phyloP scores from a whole-genome alignment of 1,140 invertebrate genomes.

The Dreissena rostriformis region DNA sequence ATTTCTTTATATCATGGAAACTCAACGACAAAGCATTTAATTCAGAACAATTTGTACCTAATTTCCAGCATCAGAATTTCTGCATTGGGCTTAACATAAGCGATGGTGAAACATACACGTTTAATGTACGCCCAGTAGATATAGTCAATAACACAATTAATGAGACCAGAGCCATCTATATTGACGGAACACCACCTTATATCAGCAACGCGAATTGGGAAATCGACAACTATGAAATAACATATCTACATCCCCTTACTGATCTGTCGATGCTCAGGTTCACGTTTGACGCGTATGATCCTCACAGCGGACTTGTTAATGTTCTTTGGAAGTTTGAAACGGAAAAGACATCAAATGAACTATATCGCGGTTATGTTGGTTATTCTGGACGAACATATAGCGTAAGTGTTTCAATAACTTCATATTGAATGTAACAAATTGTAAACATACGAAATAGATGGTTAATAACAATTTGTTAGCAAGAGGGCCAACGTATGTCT shows the following conservation, averaged over 20 bases:
- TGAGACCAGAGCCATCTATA: slow-evolving; percentile 51
- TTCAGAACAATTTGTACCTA: background rate
- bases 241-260: slow-evolving; percentile 58
- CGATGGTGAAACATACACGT: slow-evolving; percentile 61
- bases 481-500: too few species aligned
- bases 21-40: background rate
- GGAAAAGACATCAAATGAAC: too few species aligned
- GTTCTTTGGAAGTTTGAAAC: slow-evolving; percentile 48
- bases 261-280: slow-evolving; percentile 65
- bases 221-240: slow-evolving; percentile 42
- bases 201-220: slow-evolving; percentile 48
- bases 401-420: too few species aligned
- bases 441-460: too few species aligned
- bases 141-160: slow-evolving; percentile 41
- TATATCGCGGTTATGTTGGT: too few species aligned
- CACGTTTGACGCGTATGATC: slow-evolving; percentile 60
- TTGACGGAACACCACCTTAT: slow-evolving; percentile 57
- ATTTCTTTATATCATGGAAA: slow-evolving; percentile 2
- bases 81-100: slow-evolving; percentile 1
- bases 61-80: slow-evolving; percentile 24
- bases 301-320: slow-evolving; percentile 61
- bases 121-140: slow-evolving; percentile 55
- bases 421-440: too few species aligned
- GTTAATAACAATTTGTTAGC: too few species aligned
- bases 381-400: too few species aligned